Conservation (phyloP, 2,113 vertebrate species). For the Odocoileus hemionus region DNA sequence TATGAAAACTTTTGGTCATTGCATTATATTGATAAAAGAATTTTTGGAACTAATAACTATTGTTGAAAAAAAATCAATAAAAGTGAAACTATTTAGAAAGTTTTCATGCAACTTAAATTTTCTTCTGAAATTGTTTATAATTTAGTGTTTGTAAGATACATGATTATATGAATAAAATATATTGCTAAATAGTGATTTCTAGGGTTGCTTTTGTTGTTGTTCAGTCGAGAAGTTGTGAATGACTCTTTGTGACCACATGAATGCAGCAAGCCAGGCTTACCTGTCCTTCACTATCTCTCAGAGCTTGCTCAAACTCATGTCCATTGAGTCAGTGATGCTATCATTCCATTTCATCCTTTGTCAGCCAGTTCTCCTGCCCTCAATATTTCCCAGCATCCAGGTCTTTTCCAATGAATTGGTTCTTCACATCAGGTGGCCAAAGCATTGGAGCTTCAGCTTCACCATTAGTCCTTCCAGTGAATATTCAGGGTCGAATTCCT, state of each 20-base stretch:
- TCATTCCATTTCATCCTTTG: neutral
- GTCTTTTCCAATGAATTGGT: neutral
- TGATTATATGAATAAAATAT: neutral
- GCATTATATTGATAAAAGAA: neutral
- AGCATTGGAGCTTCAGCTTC: neutral
- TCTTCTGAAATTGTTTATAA: neutral
- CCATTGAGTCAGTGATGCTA: neutral
- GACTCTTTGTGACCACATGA: neutral
- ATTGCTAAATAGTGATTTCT: neutral
- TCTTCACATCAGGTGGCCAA: neutral
- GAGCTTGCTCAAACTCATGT: neutral
- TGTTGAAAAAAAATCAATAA: neutral
- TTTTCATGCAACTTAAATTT: neutral
- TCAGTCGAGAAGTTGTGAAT: accelerated
- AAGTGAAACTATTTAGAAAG: neutral
- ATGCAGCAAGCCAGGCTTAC: neutral
- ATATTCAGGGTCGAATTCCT: neutral
- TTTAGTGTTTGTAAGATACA: neutral
- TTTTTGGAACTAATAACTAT: neutral
- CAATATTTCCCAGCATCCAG: neutral
- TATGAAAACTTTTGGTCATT: neutral
- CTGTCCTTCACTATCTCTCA: neutral
- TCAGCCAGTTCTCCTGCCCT: neutral
- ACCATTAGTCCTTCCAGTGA: neutral
- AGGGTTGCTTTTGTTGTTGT: neutral